Base-by-base conservation (phyloP, 2,797 vertebrate species). In the Lepidocolaptes lacrymiger region DNA sequence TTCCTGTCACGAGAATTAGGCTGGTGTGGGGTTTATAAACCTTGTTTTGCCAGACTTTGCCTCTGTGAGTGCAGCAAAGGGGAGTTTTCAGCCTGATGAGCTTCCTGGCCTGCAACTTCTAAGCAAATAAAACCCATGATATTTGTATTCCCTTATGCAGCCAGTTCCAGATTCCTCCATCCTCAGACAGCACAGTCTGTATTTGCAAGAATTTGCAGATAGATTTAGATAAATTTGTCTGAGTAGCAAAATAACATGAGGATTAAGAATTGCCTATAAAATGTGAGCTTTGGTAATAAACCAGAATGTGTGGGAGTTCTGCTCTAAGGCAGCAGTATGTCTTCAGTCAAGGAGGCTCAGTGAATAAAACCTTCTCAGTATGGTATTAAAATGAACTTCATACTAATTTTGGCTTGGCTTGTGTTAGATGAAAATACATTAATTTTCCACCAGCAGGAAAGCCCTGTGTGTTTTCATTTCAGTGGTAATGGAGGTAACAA, bases 241-340 rank as follows among this genome's bases (percentile, higher is more conserved):
- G 81, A 91, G 69, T 64, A 95, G 86, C 66, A 90, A 90, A 94
- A 88, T 79, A 94, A 79, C 73, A 92, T 4, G 51, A 75, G 69
- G 78, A 64, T 96, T 95, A 95, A 87, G 83, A 88, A 89, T 72
- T 95, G 91, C 54, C 87, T 81, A 34, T 95, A 94, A 95, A 95
- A 95, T 94, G 55, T 76, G 84, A 96, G 79, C 79, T 94, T 93
- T 96, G 88, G 87, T 96, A 96, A 94, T 87, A 91, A 88, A 94
- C 74, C 91, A 94, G 77, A 58, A 63, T 8, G 69, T 85, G 92
- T 95, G 81, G 92, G 89, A 96, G 94, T 82, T 83, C 63, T 87
- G 64, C 88, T 88, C 79, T 67, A 54, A 88, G 74, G 92, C 87
- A 90, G 85, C 76, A 91, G 54, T 44, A 21, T 79, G 77, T 86